Conservation (phyloP, 2,888 invertebrate species). For the Adineta ricciae region DNA sequence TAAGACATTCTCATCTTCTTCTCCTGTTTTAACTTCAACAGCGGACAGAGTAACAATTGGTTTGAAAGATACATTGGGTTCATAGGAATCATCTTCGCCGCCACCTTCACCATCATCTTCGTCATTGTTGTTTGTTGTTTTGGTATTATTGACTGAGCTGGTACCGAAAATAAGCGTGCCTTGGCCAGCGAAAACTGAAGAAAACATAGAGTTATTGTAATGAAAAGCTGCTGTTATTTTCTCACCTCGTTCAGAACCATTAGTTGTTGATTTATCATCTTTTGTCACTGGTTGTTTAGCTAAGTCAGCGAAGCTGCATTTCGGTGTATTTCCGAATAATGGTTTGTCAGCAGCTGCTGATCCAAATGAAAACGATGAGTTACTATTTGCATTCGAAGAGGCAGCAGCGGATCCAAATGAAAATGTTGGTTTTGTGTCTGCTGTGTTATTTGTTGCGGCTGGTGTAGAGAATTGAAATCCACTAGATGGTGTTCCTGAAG, state of each 20-base stretch:
- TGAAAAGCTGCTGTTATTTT: no score
- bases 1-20: slow-evolving; percentile 28
- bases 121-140: neutral
- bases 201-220: no score
- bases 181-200: neutral
- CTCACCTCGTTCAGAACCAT: no score
- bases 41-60: slow-evolving; percentile 51
- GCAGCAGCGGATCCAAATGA: neutral
- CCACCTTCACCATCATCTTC: slow-evolving; percentile 34
- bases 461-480: neutral
- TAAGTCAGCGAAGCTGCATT: no score
- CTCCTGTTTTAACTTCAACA: slow-evolving; percentile 32
- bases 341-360: neutral
- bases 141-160: neutral
- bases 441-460: neutral
- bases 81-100: slow-evolving; percentile 54
- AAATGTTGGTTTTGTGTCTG: neutral
- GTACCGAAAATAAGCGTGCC: neutral
- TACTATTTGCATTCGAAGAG: no score
- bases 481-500: neutral
- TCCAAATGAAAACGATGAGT: neutral
- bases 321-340: no score
- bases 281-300: no score
- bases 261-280: no score
- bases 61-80: slow-evolving; percentile 63